phyloP scores from a whole-genome alignment of 1,140 invertebrate genomes.

The Plutomurus gul region DNA sequence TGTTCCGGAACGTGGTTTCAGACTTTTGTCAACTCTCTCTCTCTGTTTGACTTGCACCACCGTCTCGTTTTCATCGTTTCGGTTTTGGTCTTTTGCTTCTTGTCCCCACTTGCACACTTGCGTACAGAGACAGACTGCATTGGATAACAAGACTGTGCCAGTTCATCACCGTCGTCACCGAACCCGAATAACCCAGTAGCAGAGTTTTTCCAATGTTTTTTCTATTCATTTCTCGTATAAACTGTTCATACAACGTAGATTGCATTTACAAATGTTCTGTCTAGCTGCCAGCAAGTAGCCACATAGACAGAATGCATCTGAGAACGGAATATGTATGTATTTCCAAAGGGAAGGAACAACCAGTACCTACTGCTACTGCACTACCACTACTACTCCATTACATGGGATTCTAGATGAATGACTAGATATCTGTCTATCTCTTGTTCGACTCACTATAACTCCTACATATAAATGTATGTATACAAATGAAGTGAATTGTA shows the following conservation, averaged over 20 bases:
- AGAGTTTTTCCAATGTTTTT: constrained; percentile 24
- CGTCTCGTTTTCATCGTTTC: constrained; percentile 15
- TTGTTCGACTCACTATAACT: too few relatives aligned
- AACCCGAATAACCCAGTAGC: constrained; percentile 49
- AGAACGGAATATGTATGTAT: too few relatives aligned
- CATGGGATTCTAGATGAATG: too few relatives aligned
- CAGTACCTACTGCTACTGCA: too few relatives aligned
- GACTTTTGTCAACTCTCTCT: constrained; percentile 43
- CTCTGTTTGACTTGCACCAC: not conserved
- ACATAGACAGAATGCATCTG: too few relatives aligned
- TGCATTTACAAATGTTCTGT: too few relatives aligned
- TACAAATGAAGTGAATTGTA: constrained; percentile 20
- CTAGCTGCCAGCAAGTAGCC: too few relatives aligned
- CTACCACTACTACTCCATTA: too few relatives aligned
- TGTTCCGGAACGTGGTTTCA: constrained; percentile 52
- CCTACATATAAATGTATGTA: not conserved
- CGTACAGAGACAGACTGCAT: not conserved
- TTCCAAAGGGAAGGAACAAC: too few relatives aligned
- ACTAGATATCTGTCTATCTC: not conserved
- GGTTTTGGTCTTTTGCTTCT: constrained; percentile 10
- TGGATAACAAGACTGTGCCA: not conserved
- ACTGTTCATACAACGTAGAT: not conserved
- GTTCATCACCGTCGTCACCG: constrained; percentile 36
- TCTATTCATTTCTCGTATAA: not conserved
- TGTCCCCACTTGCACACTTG: constrained; percentile 27